Evolutionary conservation across 1,140 invertebrate genomes (phyloP).

Genomic region (Magallana ariakensis): DNA sequence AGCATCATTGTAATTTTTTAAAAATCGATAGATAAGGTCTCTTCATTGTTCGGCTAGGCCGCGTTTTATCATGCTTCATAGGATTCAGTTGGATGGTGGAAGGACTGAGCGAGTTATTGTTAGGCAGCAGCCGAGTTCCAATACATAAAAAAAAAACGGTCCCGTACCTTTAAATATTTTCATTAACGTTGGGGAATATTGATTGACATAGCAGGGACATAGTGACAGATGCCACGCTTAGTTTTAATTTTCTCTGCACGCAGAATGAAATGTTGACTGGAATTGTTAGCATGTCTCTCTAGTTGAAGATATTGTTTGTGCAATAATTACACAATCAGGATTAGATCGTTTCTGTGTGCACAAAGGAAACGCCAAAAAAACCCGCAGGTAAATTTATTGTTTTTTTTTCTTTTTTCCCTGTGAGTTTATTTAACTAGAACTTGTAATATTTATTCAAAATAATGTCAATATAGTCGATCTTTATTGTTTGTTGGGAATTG

Average conservation of each 20-base stretch:
- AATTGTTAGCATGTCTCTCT: background rate
- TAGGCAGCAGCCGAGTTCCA: background rate
- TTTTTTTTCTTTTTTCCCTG: background rate
- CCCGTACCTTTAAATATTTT: conserved; percentile 24
- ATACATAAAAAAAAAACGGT: conserved; percentile 20
- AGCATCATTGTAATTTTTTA: conserved; percentile 13
- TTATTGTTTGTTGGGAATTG: no score
- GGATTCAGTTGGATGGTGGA: background rate
- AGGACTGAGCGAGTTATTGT: background rate
- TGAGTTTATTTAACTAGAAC: no score
- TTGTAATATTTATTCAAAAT: no score
- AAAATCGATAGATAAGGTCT: background rate
- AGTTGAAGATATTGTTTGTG: conserved; percentile 15
- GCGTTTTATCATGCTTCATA: background rate
- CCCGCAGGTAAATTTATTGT: conserved; percentile 15
- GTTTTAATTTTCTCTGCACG: background rate
- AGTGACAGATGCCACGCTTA: conserved; percentile 30
- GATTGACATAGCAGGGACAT: background rate
- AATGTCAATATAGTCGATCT: no score
- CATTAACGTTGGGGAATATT: conserved; percentile 14
- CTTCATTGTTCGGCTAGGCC: background rate
- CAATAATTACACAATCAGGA: conserved; percentile 20
- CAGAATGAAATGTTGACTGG: background rate
- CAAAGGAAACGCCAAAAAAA: background rate
- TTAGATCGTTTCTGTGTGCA: conserved; percentile 3